A percentile compares a stretch with the other conserved stretches of the same genome.
These are phyloP conservation scores for Hyphantria cunea DNA, from an alignment of 1,140 invertebrate species.

Conservation along the genomic window DNA sequence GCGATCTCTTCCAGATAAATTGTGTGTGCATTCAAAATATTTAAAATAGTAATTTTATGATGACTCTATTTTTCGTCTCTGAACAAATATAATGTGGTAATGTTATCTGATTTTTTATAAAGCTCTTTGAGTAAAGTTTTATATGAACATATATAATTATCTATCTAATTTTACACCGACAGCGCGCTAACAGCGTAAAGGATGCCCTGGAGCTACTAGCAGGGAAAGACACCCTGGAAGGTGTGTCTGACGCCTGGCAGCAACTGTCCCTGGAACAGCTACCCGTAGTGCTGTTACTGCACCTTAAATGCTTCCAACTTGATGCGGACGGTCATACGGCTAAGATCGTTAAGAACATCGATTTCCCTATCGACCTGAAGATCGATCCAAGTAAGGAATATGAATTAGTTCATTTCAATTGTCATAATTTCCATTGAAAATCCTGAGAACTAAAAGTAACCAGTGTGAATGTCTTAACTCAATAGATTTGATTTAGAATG, in stretches of 20 bases:
- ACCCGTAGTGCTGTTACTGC: constrained; percentile 93
- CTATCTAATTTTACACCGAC: constrained; percentile 9
- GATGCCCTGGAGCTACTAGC: constrained; percentile 94
- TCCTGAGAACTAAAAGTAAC: too few species aligned
- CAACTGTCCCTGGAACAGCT: constrained; percentile 93
- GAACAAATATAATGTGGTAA: constrained; percentile 31
- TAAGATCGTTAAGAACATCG: constrained; percentile 95
- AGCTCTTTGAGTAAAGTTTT: background rate
- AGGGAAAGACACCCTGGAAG: constrained; percentile 91
- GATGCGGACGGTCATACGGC: constrained; percentile 90
- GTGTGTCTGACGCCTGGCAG: constrained; percentile 91
- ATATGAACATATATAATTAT: background rate
- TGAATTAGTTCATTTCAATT: too few species aligned
- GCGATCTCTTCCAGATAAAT: too few species aligned
- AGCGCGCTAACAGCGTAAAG: constrained; percentile 92
- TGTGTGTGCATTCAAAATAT: too few species aligned
- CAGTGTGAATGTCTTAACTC: too few species aligned
- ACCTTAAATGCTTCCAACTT: constrained; percentile 94
- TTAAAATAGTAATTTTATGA: constrained; percentile 35
- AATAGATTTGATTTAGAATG: background rate
- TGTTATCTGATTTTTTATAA: background rate
- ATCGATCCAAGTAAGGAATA: constrained; percentile 88
- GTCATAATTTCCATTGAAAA: too few species aligned
- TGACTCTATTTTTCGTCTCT: constrained; percentile 60
- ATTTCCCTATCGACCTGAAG: constrained; percentile 94